These are phyloP conservation scores for Leucosticte australis DNA, from an alignment of 2,113 vertebrate genomes.

Conservation along the genomic window DNA sequence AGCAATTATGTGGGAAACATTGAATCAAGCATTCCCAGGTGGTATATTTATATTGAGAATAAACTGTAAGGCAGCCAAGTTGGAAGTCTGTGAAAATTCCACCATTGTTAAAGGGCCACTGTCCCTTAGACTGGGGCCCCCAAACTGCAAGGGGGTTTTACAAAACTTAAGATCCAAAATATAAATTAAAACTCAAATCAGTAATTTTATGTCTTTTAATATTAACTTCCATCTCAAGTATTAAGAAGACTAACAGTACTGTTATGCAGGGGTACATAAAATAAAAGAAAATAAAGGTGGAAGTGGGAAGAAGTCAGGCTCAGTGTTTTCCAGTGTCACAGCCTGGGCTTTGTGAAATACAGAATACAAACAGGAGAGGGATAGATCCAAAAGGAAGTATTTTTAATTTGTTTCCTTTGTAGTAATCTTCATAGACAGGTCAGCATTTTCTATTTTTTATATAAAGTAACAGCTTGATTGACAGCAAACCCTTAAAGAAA, in stretches of 20 bases:
- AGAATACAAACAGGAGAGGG: not conserved
- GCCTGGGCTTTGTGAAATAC: not conserved
- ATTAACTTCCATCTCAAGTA: not conserved
- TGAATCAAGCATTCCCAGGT: slow-evolving; percentile 60
- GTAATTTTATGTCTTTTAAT: not conserved
- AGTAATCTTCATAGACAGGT: not conserved
- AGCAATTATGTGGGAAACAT: slow-evolving; percentile 65
- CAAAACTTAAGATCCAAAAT: not conserved
- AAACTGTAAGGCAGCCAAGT: slow-evolving; percentile 49
- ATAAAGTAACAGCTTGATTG: not conserved
- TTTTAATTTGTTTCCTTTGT: not conserved
- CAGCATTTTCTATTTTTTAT: not conserved
- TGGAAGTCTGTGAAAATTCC: slow-evolving; percentile 55
- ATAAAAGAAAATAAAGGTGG: not conserved
- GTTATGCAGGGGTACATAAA: not conserved
- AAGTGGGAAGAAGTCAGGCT: not conserved
- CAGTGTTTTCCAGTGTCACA: not conserved
- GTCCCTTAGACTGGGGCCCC: not conserved
- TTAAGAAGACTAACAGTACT: not conserved
- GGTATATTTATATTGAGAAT: slow-evolving; percentile 62
- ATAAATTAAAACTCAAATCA: not conserved
- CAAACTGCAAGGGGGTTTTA: not conserved
- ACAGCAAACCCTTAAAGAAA: slow-evolving; percentile 1
- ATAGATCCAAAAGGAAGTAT: not conserved
- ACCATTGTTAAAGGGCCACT: slow-evolving; percentile 53